These are phyloP conservation scores for Daphoenositta chrysoptera DNA, from an alignment of 2,113 vertebrate genomes.

Conservation along the genomic window DNA sequence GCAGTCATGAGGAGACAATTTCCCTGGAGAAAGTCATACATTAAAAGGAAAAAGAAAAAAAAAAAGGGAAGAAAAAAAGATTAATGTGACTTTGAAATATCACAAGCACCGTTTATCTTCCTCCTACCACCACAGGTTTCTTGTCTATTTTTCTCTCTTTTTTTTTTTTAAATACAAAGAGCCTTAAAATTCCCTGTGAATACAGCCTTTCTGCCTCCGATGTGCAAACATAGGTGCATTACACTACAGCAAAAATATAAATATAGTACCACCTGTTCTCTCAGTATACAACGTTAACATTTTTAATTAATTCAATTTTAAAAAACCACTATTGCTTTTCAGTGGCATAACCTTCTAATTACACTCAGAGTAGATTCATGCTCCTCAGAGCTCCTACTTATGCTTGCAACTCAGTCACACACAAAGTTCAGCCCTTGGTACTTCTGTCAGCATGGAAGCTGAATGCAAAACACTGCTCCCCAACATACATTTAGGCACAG, in stretches of 20 bases:
- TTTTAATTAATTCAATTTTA: neutral
- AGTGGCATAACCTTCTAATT: neutral
- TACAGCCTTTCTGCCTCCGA: neutral
- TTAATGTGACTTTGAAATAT: slow-evolving; percentile 67
- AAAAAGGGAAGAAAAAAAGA: neutral
- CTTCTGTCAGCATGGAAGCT: neutral
- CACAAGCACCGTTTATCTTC: slow-evolving; percentile 63
- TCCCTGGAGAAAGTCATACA: slow-evolving; percentile 60
- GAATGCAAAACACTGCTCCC: neutral
- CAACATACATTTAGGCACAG: neutral
- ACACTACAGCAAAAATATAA: neutral
- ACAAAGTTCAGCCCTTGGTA: neutral
- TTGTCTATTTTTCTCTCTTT: neutral
- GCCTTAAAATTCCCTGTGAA: slow-evolving; percentile 22
- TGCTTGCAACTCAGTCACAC: neutral
- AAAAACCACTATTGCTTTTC: neutral
- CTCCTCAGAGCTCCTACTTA: neutral
- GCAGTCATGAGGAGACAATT: slow-evolving; percentile 63
- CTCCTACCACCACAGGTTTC: slow-evolving; percentile 52
- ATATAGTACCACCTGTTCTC: neutral
- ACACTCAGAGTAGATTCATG: neutral
- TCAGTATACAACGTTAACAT: neutral
- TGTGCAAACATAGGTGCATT: neutral
- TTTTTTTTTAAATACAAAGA: slow-evolving; percentile 19
- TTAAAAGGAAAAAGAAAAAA: slow-evolving; percentile 35